Base-by-base conservation (phyloP, 2,113 vertebrate species). In the Patagioenas fasciata region DNA sequence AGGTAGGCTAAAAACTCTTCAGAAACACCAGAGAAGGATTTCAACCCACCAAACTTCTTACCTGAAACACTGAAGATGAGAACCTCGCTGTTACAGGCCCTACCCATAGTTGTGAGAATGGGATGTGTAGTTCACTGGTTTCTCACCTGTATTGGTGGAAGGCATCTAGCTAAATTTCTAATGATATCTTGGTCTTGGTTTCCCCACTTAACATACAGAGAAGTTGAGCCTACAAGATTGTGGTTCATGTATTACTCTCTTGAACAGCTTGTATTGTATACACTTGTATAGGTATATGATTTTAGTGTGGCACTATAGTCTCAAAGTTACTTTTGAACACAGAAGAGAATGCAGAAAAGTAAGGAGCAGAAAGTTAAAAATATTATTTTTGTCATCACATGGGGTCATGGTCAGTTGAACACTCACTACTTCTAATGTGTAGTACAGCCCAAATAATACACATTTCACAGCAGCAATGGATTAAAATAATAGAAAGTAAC, bases 151-250 rank as follows among this genome's bases (percentile, higher is more conserved):
- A 19, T 2, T 74, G 20, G 7, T 54, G 36, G 70, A 75, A 67
- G 40, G 9, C 24, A 73, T 19, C 31, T 32, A 56, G 20, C 3
- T 69, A 4, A 32, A 36, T 67, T 79, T 60, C 28, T n/a, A 8
- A 5, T n/a, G 42, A 5, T 51, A 28, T 25, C 29, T 75, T 56
- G 19, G 19, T 18, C 25, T 78, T 23, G 7, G 3, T 60, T 93
- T 53, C 2, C 53, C 8, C 40, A 9, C 15, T 64, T 32, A 42
- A 12, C 11, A 6, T 57, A 31, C 3, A 40, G 26, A 50, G 50
- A 32, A 77, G 15, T 51, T 19, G 32, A 80, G 23, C 13, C 26
- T 48, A 4, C 0, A 0, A 38, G 13, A 4, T n/a, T 64, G 23
- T 29, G 28, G 32, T 36, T 25, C 56, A 31, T 0, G 0, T 18